Evolutionary conservation across 2,113 vertebrate genomes (phyloP).

Genomic region (Myocastor coypus): DNA sequence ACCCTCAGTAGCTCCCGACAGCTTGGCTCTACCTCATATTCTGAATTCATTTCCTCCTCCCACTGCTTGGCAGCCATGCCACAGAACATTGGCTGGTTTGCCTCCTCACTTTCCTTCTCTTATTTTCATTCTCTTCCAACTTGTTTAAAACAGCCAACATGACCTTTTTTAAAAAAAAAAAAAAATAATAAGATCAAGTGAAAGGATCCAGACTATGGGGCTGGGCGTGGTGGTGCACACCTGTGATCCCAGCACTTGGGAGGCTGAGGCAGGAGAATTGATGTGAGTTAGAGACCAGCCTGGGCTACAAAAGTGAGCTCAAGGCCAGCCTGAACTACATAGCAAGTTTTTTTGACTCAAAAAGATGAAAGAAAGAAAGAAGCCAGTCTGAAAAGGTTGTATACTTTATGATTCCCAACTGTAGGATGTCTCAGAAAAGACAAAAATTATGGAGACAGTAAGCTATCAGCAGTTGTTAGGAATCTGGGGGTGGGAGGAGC

Average conservation of each 20-base stretch:
- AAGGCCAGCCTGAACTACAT: too few relatives aligned
- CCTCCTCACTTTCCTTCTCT: neutral
- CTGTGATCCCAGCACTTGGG: too few relatives aligned
- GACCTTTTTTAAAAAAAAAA: neutral
- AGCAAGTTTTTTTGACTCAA: too few relatives aligned
- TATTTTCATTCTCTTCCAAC: neutral
- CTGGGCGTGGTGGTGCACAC: too few relatives aligned
- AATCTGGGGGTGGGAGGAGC: neutral
- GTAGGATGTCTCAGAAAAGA: neutral
- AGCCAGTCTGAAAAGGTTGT: neutral
- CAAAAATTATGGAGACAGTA: neutral
- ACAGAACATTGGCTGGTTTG: fast-evolving
- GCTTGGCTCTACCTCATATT: neutral
- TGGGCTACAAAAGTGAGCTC: too few relatives aligned
- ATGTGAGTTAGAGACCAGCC: too few relatives aligned
- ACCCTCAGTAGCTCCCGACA: neutral
- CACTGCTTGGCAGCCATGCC: neutral
- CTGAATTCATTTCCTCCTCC: fast-evolving
- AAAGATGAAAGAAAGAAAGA: neutral
- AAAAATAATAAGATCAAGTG: neutral
- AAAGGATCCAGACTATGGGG: neutral
- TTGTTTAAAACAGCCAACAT: neutral
- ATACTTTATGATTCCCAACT: neutral
- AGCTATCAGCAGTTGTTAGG: neutral
- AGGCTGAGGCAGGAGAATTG: too few relatives aligned